Base-by-base conservation (phyloP, 2,113 vertebrate genomes). In the Marmota monax region DNA sequence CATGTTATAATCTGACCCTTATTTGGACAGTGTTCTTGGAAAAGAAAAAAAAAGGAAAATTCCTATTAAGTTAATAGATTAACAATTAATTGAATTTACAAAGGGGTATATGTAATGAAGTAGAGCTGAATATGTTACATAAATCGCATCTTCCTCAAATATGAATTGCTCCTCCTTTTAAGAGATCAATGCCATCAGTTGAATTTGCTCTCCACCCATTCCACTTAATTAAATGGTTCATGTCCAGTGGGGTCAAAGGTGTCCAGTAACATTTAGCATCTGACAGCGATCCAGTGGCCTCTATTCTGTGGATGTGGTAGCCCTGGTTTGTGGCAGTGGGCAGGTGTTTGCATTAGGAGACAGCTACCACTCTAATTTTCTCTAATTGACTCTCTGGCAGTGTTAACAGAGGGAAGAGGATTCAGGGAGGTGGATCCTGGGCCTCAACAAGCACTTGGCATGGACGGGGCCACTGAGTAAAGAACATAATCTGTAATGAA, bases 311-410 rank as follows among this genome's bases (percentile, higher is more conserved):
- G 12, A 2, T 42, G 4, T 27, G 2, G 72, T 73, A 16, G 16
- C 18, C 65, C 48, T 25, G n/a, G 39, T 78, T 93, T 61, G 23
- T 39, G 53, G 84, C 61, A 84, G 7, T 27, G 42, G 85, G 87
- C 87, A 85, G 84, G 56, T 76, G 18, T 95, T 95, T 92, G 63
- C 61, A 16, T 94, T 65, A 92, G 79, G 69, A 70, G 90, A 72
- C 74, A 91, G 86, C 78, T 37, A 84, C 77, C 56, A 27, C 58
- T 95, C 76, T 93, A 76, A 94, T 97, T 96, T 94, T 78, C 97
- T 90, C 95, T 96, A 97, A 96, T 96, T 92, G 95, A 97, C 84
- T 96, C 76, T 51, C 78, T 97, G 96, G 97, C 95, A 93, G 17
- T 91, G 80, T 56, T 90, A 29, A 90, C 69, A 58, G 65, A 92